Base-by-base conservation (phyloP, 2,113 vertebrate genomes). In the Tauraco erythrolophus region DNA sequence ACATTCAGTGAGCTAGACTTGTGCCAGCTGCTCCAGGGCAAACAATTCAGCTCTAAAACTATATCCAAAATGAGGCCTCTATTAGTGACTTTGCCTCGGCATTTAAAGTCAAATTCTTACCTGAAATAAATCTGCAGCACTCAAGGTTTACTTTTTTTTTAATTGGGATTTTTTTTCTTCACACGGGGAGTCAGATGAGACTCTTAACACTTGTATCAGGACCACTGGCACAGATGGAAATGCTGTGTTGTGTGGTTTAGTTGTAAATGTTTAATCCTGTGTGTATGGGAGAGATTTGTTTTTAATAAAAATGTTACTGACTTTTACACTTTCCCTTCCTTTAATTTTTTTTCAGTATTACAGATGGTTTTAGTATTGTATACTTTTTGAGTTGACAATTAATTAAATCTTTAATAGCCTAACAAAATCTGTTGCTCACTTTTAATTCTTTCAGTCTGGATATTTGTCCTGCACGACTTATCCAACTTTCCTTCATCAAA, bases 371-470 rank as follows among this genome's bases (percentile, higher is more conserved):
- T 91, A 84, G 46, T 93, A 39, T 77, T 60, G 21, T 77, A 43
- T 64, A 53, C 19, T 88, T 93, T 85, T 84, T 74, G 72, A 92
- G n/a, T 28, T 87, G 79, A 87, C 60, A 87, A 93, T 91, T 96
- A 94, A 97, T 93, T 93, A 85, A 48, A 60, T 23, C 15, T 91
- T 78, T 91, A 91, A 70, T 79, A 92, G 45, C 33, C 54, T 87
- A 56, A 61, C 21, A 71, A 90, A 92, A 68, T 61, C 37, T 68
- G 79, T 71, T 60, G 23, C 81, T 87, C 0, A 2, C 23, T 96
- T 95, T 88, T 94, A 94, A 89, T 91, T 96, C 75, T 93, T 96
- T 96, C 51, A 72, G 57, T 71, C 60, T 92, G 71, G 71, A 37
- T 95, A 82, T 94, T 95, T 93, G 65, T 68, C 84, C 54, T 82